Base-by-base conservation (phyloP, 1,140 invertebrate species). In the Drosophila oshimai region DNA sequence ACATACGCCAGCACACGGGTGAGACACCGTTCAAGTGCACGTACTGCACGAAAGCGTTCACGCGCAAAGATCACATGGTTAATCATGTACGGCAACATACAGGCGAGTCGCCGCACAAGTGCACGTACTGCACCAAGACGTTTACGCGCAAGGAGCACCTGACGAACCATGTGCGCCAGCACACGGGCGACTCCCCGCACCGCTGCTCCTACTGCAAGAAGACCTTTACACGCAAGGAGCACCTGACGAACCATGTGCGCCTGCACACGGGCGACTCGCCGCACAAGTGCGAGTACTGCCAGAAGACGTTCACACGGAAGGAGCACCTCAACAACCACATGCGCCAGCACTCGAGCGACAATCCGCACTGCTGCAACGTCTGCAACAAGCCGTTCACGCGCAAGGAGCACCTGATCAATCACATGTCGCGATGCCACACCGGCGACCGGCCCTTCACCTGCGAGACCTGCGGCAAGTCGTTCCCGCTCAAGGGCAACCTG, bases 21-120 rank as follows among this genome's bases (percentile, higher is more conserved):
- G 97, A 98, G 91, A 95, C 95, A 61, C 95, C 95, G 44, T 95
- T 96, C 91, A 95, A 95, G 91, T 98, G 97, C 92, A 94, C 94
- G 78, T 95, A 95, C 86, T 98, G 97, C 91, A 94, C 95, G 37
- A 97, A 97, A 91, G 95, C 95, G 46, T 98, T 98, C 91, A 95
- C 96, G 31, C 93, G 96, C 81, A 97, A 97, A 93, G 95, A 94
- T 91, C 94, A 94, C 81, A 92, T 94, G 87, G 91, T 92, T 69
- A 94, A 95, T 90, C 96, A 96, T 91, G 92, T 95, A 55, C 92
- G 95, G 79, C 95, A 96, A 91, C 98, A 99, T 92, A 99, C 98
- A 41, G 95, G 96, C 46, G 96, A 97, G 89, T 94, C 94, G 28
- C 94, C 94, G 33, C 95, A 95, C 87, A 94, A 95, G 89, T 97